Conservation (phyloP, 1,140 invertebrate species). For the Anoplophora glabripennis region DNA sequence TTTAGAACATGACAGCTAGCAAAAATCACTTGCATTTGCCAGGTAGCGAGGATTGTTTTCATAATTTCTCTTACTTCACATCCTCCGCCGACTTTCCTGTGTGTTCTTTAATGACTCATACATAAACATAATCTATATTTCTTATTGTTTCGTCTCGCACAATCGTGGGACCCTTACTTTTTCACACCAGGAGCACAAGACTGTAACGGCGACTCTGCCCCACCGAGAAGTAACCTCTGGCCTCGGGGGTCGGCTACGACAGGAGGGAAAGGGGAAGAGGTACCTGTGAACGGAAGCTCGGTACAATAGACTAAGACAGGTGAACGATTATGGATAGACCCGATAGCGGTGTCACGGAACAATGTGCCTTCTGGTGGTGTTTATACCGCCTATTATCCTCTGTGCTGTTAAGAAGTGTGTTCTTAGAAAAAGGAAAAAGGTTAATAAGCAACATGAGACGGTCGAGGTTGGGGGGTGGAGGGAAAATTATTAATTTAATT, state of each 20-base stretch:
- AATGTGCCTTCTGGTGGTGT: background rate
- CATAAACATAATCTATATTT: constrained; percentile 40
- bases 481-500: background rate
- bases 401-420: background rate
- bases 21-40: no score
- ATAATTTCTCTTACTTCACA: constrained; percentile 11
- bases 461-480: background rate
- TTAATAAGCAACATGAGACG: constrained; percentile 5
- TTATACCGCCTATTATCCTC: background rate
- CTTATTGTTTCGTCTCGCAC: constrained; percentile 27
- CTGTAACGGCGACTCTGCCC: constrained; percentile 31
- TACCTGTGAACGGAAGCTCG: constrained; percentile 34
- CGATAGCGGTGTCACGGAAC: background rate
- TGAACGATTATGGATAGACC: constrained; percentile 28
- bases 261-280: constrained; percentile 17
- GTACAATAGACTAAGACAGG: constrained; percentile 32
- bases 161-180: constrained; percentile 36
- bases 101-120: constrained; percentile 37
- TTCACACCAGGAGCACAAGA: constrained; percentile 36
- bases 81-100: constrained; percentile 23
- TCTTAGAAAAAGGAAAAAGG: background rate
- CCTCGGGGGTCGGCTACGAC: constrained; percentile 19
- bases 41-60: no score
- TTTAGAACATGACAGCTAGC: no score
- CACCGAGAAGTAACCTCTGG: constrained; percentile 32